Conservation (phyloP, 2,113 vertebrate genomes). For the Prionailurus viverrinus region DNA sequence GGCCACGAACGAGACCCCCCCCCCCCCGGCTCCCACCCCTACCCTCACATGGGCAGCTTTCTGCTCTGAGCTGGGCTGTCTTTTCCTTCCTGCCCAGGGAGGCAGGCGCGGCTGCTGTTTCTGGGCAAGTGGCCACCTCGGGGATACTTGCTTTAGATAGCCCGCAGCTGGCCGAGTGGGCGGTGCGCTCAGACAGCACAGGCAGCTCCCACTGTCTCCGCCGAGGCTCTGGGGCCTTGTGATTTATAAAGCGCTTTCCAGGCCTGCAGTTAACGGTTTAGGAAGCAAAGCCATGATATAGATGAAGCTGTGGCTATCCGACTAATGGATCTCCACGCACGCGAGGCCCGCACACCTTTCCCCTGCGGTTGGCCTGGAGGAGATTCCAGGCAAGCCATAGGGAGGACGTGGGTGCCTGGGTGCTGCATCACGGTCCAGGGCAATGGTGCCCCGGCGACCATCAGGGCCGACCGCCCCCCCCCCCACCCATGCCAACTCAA, state of each 20-base stretch:
- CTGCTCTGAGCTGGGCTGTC: not conserved
- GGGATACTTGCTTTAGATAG: constrained; percentile 73
- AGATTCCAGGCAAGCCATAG: not conserved
- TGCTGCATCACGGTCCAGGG: too few species aligned
- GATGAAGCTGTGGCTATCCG: not conserved
- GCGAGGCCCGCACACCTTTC: too few species aligned
- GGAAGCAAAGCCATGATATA: not conserved
- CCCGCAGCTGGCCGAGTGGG: constrained; percentile 82
- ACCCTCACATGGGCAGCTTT: constrained; percentile 15
- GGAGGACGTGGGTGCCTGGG: fast-evolving
- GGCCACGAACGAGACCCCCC: not conserved
- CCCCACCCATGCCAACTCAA: not conserved
- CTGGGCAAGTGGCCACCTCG: constrained; percentile 81
- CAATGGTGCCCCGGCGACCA: fast-evolving
- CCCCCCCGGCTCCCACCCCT: not conserved
- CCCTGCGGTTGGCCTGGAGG: not conserved
- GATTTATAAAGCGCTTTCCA: not conserved
- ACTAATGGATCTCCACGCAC: fast-evolving
- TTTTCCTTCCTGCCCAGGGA: constrained; percentile 78
- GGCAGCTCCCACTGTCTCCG: constrained; percentile 54
- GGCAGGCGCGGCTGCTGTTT: constrained; percentile 61
- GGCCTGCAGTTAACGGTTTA: not conserved
- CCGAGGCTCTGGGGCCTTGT: constrained; percentile 14
- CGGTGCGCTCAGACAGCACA: constrained; percentile 24
- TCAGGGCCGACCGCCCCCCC: not conserved